Evolutionary conservation across 2,888 invertebrate species (phyloP).

Genomic region (Crossocerus cetratus): DNA sequence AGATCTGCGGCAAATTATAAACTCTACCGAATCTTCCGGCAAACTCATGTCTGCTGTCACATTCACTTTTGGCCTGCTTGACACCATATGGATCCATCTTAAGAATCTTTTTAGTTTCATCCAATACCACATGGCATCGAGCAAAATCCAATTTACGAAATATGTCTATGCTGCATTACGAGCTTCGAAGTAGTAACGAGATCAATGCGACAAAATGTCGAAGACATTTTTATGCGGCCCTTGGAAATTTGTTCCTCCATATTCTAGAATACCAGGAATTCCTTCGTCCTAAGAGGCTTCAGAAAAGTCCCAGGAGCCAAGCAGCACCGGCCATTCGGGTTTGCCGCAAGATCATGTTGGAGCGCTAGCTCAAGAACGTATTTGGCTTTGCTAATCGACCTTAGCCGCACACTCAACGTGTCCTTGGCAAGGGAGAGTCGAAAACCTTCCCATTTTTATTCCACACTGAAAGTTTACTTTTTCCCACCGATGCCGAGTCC

Average conservation of each 20-base stretch:
- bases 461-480: slow-evolving; percentile 1
- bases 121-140: no score
- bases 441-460: slow-evolving; percentile 18
- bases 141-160: no score
- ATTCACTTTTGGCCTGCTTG: no score
- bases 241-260: not conserved
- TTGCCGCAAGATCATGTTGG: not conserved
- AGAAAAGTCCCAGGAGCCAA: not conserved
- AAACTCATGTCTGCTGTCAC: no score
- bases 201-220: not conserved
- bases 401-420: not conserved
- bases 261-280: not conserved
- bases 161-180: no score
- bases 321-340: not conserved
- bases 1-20: no score
- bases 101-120: no score
- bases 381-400: slow-evolving; percentile 31
- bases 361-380: slow-evolving; percentile 18
- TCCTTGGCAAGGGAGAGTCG: slow-evolving; percentile 6
- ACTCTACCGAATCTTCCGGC: no score
- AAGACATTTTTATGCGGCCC: not conserved
- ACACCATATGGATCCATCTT: no score
- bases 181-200: not conserved
- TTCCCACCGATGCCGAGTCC: slow-evolving; percentile 2
- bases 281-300: not conserved